phyloP scores from a whole-genome alignment of 1,140 invertebrate species.

The Drosophila teissieri region DNA sequence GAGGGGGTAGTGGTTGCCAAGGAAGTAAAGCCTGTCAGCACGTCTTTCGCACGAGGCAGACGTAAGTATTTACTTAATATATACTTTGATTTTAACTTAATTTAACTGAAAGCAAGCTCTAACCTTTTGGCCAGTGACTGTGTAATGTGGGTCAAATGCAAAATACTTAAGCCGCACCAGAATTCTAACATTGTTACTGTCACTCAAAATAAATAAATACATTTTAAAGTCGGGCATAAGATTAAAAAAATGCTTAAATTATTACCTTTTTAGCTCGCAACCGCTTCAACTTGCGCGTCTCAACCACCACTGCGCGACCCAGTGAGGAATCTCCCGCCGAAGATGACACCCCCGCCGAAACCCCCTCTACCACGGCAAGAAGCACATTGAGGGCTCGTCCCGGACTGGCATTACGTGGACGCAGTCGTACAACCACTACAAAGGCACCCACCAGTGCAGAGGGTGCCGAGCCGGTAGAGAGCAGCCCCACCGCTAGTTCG shows the following conservation, averaged over 20 bases:
- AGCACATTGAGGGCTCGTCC: constrained; percentile 86
- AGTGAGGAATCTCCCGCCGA: constrained; percentile 61
- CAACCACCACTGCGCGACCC: constrained; percentile 67
- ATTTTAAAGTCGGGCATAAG: too few species aligned
- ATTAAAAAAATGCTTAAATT: background rate
- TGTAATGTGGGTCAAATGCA: too few species aligned
- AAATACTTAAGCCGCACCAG: too few species aligned
- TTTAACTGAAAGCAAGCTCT: too few species aligned
- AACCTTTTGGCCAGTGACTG: too few species aligned
- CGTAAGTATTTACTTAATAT: constrained; percentile 53
- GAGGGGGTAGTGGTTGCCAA: constrained; percentile 81
- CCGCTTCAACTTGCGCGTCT: constrained; percentile 77
- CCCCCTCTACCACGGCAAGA: constrained; percentile 84
- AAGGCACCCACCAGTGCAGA: constrained; percentile 74
- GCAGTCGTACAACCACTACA: constrained; percentile 86
- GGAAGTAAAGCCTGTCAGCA: constrained; percentile 84
- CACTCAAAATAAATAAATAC: too few species aligned
- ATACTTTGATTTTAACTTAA: too few species aligned
- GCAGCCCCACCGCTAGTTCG: constrained; percentile 83
- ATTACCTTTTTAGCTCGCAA: constrained; percentile 65
- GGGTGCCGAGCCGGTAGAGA: constrained; percentile 74
- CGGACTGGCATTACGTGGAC: constrained; percentile 86
- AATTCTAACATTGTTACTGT: too few species aligned
- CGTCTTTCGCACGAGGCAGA: constrained; percentile 69
- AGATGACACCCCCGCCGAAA: constrained; percentile 46